Evolutionary conservation across 2,797 vertebrate genomes (phyloP), one percentile per base, ranked within the genome.

Genomic region (Xiphophorus birchmanni): DNA sequence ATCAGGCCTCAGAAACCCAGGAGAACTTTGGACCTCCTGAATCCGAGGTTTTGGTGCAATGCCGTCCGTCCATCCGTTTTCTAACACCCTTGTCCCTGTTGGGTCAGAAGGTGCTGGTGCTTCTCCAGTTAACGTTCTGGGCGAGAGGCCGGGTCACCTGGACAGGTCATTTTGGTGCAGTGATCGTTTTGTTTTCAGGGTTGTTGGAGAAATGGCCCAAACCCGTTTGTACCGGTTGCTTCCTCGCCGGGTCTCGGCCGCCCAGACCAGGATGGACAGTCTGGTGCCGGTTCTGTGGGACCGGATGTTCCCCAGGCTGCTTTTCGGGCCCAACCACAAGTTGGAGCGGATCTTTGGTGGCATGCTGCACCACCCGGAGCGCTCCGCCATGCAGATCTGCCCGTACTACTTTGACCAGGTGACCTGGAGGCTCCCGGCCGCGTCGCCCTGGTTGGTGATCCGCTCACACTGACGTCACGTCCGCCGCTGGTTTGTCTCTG

Each of bases 401-500:
- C 84, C 85, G 0, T 86, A 82, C 77, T 90, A 85, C 40, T 90
- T 92, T 40, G 87, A 92, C 84, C 88, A 87, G 12, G 88, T 92
- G 80, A 80, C 85, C 58, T 80, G 78, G 45, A 81, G 1, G 11
- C 86, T 91, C 60, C 85, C 88, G 0, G 5, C 54, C 9, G 0
- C 15, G 0, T 7, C 44, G 32, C 21, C 12, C 32, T 5, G 60
- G 80, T 82, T 50, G 13, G 75, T 73, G 50, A 21, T 52, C 21
- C 50, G 50, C 50, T 52, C 50, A 23, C 6, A 23, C 50, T 23
- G 50, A 23, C 50, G 50, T 52, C 50, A 23, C 50, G 50, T 8
- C 48, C 7, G 50, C 21, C 50, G 21, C 21, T 8, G 50, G 50
- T 52, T 52, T 52, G 50, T 52, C 50, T 52, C 50, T 52, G 50